phyloP scores from a whole-genome alignment of 2,888 invertebrate species.

The Drosophila lutescens region DNA sequence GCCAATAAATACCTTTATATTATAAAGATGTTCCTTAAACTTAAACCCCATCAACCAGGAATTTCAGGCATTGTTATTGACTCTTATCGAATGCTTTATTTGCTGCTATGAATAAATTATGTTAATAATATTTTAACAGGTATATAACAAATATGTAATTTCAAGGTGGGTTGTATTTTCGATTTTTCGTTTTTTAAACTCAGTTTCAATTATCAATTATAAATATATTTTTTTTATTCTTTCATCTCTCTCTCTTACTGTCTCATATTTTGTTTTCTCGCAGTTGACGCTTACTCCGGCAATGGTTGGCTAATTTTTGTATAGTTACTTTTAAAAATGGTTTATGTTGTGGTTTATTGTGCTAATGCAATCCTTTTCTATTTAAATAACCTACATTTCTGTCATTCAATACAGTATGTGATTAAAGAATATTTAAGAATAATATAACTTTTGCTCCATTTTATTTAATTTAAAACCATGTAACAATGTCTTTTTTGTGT shows the following conservation, averaged over 20 bases:
- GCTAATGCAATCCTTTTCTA: conserved; percentile 49
- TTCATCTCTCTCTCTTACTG: conserved; percentile 36
- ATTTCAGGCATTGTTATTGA: background rate
- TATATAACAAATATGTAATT: conserved; percentile 83
- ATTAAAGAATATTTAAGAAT: conserved; percentile 47
- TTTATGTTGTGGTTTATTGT: conserved; percentile 32
- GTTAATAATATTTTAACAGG: conserved; percentile 79
- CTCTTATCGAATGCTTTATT: conserved; percentile 67
- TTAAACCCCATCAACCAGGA: too few species aligned
- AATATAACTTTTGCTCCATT: conserved; percentile 33
- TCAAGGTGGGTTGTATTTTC: conserved; percentile 83
- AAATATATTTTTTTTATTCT: conserved; percentile 55
- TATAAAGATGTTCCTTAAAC: too few species aligned
- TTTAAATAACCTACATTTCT: conserved; percentile 60
- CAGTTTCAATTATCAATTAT: conserved; percentile 68
- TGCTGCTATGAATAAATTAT: conserved; percentile 75
- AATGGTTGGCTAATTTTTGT: conserved; percentile 73
- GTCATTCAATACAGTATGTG: conserved; percentile 42
- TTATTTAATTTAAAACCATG: conserved; percentile 49
- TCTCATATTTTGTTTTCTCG: conserved; percentile 38
- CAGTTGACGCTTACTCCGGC: conserved; percentile 67
- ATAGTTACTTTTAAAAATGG: conserved; percentile 46
- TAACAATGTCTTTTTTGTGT: conserved; percentile 62
- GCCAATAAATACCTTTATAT: too few species aligned
- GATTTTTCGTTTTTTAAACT: conserved; percentile 79